phyloP scores from a whole-genome alignment of 1,140 invertebrate genomes.

The Myzus persicae region DNA sequence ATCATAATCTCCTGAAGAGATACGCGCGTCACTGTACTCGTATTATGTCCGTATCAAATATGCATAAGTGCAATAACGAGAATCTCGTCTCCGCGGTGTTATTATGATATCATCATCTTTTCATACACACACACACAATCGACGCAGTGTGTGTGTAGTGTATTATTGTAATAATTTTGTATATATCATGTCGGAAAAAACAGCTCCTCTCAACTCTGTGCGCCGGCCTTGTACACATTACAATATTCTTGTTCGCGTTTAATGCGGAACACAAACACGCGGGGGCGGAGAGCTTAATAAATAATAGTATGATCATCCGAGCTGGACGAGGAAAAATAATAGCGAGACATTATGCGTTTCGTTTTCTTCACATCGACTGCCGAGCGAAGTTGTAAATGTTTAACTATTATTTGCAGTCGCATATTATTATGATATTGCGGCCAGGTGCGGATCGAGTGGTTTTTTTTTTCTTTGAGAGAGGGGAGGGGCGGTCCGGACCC shows the following conservation, averaged over 20 bases:
- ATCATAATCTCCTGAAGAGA: not conserved
- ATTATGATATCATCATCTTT: not conserved
- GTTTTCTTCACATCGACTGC: not conserved
- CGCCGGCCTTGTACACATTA: not conserved
- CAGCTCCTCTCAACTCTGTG: not conserved
- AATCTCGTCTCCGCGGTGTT: not conserved
- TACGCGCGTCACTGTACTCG: too few species aligned
- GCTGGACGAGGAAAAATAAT: not conserved
- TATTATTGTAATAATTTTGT: not conserved
- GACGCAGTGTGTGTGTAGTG: not conserved
- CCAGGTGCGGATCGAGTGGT: not conserved
- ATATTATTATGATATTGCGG: not conserved
- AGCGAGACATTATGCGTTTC: not conserved
- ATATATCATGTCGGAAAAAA: too few species aligned
- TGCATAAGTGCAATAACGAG: conserved; percentile 27
- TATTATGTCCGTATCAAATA: conserved; percentile 10
- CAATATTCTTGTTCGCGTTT: not conserved
- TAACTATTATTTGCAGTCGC: not conserved
- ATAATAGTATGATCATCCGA: not conserved
- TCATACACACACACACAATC: not conserved
- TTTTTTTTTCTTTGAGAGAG: too few species aligned
- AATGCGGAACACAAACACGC: not conserved
- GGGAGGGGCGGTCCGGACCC: too few species aligned
- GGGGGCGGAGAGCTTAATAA: not conserved
- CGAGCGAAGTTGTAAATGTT: not conserved